A percentile compares a stretch with the other conserved stretches of the same genome.
phyloP scores from a whole-genome alignment of 2,888 invertebrate genomes.

The Zele albiditarsus region DNA sequence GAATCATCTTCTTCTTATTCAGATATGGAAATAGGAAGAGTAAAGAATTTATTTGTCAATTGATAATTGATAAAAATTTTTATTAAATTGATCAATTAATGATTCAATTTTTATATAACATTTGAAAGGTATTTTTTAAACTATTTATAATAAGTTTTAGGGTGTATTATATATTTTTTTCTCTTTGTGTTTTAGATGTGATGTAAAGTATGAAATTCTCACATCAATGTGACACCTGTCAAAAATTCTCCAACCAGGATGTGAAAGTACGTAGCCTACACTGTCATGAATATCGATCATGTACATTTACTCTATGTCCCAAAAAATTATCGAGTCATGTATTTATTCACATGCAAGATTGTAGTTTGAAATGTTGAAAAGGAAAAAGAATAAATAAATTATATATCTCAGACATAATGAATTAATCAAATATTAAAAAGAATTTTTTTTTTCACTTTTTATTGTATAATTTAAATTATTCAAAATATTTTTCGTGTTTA shows the following conservation, averaged over 20 bases:
- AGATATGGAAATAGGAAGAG: background rate
- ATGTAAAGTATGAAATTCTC: background rate
- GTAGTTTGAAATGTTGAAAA: background rate
- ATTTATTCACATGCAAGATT: conserved; percentile 9
- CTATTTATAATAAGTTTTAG: no score
- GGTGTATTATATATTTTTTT: background rate
- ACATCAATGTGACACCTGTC: conserved; percentile 16
- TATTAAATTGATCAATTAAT: background rate
- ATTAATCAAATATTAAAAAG: background rate
- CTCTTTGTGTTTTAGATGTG: background rate
- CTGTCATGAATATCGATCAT: conserved; percentile 27
- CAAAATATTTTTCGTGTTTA: background rate
- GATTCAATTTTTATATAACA: background rate
- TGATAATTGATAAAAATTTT: background rate
- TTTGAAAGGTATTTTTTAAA: no score
- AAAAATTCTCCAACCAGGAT: conserved; percentile 42
- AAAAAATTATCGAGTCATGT: conserved; percentile 38
- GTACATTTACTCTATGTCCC: conserved; percentile 2
- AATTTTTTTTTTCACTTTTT: conserved; percentile 8
- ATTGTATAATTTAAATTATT: conserved; percentile 16
- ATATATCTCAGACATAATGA: background rate
- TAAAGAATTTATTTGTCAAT: no score
- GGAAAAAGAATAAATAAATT: background rate
- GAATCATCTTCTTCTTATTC: conserved; percentile 49
- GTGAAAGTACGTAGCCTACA: conserved; percentile 43